Base-by-base conservation (phyloP, 2,888 invertebrate species). In the Plebejus anna region DNA sequence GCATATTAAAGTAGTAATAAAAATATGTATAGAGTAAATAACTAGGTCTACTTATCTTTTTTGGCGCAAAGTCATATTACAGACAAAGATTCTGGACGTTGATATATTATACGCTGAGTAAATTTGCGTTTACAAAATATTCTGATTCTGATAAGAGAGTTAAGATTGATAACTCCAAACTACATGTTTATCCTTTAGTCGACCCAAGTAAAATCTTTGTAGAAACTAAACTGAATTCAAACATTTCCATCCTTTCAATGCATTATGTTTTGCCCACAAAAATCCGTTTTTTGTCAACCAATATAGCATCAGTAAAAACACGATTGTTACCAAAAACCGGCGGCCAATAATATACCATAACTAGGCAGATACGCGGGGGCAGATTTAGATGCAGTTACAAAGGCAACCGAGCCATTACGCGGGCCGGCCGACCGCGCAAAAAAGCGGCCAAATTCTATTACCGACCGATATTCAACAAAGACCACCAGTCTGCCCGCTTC, bases 401-500 rank as follows among this genome's bases (percentile, higher is more conserved):
- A 92, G 89, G 92, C 90, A 88, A 88, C 89, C 88, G 88, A 90
- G 89, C 88, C 87, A 90, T 92, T 92, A 90, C 89, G 88, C 86
- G 89, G 89, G 84, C 86, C 86, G 85, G 86, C 84, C 86, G 86
- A 86, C 89, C 89, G 85, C 89, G 90, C 92, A 94, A 94, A 94
- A 94, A 94, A 94, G 91, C 92, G 89, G 84, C 88, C 90, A 91
- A 94, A 94, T 94, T 94, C 94, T 92, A 93, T 94, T 94, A 93
- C 92, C 86, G 87, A 84, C 87, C 89, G 90, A 93, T 93, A 93
- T 92, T 90, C 92, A 93, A 93, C 94, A 92, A 92, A 94, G 94
- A 92, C 91, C 93, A 86, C 90, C 86, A 87, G 84, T 84, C 87
- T 84, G 86, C 87, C 87, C 89, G 90, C 87, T 88, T 86, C 89